Base-by-base conservation (phyloP, 2,797 vertebrate species). In the Acipenser oxyrinchus region DNA sequence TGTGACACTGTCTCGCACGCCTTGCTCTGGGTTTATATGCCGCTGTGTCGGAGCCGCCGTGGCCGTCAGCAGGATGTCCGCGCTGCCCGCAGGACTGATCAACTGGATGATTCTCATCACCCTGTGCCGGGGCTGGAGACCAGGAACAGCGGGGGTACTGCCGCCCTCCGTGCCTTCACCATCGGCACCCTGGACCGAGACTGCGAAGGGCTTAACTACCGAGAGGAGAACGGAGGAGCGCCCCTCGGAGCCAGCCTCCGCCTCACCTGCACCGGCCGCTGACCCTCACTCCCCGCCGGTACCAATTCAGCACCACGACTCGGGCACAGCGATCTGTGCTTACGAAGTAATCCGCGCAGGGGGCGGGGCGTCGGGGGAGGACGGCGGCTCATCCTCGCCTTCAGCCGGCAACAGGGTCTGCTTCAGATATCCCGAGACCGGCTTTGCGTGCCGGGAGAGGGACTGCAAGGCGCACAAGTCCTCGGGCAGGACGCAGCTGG, bases 341-440 rank as follows among this genome's bases (percentile, higher is more conserved):
- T 98, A 96, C 84, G 89, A 91, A 72, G 85, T 93, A 73, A 81
- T 89, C 10, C 81, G 89, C 70, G 81, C 86, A 10, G 81, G 80
- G 52, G 59, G 70, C 11, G 48, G 9, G 1, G 58, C 68, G 64
- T 70, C 69, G 49, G 82, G 75, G 55, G 77, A 79, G 67, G 74
- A 82, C n/a, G 79, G 82, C 7, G 82, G 78, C 2, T 37, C 23
- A 37, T 37, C 23, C 23, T 37, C 23, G 23, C 2, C 23, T 4
- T 37, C 23, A 37, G 53, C 69, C 63, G 70, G 71, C 50, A 81
- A 75, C 2, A 83, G 84, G 65, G 82, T 98, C 1, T 98, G 95
- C 67, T 98, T 96, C 81, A 88, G 94, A 66, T 81, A 85, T 71
- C 86, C 87, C 0, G 82, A 84, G 71, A 79, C 80, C 5, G 88